Conservation (phyloP, 2,113 vertebrate species). For the Gallinago jamesoni region DNA sequence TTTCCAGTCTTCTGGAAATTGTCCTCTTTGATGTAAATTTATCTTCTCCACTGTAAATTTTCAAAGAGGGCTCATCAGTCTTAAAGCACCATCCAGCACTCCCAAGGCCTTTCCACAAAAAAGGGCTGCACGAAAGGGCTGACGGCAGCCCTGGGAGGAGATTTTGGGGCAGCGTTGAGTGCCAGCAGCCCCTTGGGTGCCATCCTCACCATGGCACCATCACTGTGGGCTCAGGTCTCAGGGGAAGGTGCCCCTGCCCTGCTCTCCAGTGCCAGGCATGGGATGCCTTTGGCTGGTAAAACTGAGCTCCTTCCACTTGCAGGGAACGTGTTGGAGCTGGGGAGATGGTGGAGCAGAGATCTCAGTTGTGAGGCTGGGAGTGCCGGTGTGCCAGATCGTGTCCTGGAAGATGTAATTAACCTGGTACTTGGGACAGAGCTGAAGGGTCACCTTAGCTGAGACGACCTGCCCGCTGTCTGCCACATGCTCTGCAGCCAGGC, state of each 20-base stretch:
- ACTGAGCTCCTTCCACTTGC: background rate
- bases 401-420: background rate
- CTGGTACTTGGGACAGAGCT: background rate
- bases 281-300: background rate
- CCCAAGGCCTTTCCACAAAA: background rate
- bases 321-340: background rate
- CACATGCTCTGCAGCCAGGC: background rate
- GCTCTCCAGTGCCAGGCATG: background rate
- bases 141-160: accelerated
- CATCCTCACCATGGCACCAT: background rate
- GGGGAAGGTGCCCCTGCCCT: background rate
- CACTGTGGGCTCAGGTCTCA: background rate
- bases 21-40: background rate
- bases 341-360: background rate
- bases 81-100: background rate
- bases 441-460: background rate
- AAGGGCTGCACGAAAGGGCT: background rate
- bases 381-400: background rate
- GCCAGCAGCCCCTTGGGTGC: background rate
- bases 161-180: background rate
- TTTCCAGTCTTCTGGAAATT: background rate
- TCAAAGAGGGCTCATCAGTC: background rate
- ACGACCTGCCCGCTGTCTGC: accelerated
- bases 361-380: background rate
- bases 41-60: background rate